Conservation (phyloP, 2,113 vertebrate genomes). For the Nansenia antarctica region DNA sequence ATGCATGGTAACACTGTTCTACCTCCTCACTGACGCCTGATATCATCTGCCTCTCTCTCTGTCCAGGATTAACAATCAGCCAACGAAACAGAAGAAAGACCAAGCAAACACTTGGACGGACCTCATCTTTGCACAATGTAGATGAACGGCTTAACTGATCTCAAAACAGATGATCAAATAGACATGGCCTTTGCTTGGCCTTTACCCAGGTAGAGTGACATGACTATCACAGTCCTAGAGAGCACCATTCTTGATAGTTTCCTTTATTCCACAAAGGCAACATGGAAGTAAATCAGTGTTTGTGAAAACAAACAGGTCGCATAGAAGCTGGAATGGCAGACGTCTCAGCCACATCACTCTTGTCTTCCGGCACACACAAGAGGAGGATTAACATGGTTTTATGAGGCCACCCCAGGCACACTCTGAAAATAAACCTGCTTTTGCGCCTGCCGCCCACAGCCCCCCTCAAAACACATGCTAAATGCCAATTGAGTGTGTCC, state of each 20-base stretch:
- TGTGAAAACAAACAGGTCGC: constrained; percentile 38
- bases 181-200: constrained; percentile 22
- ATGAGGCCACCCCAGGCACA: constrained; percentile 10
- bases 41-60: constrained; percentile 22
- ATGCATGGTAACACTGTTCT: not conserved
- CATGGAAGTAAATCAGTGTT: constrained; percentile 23
- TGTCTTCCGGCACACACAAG: constrained; percentile 19
- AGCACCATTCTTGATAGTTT: constrained; percentile 1
- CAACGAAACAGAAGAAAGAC: constrained; percentile 44
- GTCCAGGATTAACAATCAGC: constrained; percentile 29
- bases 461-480: constrained; percentile 5
- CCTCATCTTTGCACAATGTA: constrained; percentile 1
- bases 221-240: not conserved
- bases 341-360: not conserved
- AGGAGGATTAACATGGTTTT: constrained; percentile 43
- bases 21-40: no score
- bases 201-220: constrained; percentile 27
- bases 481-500: constrained; percentile 17
- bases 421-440: constrained; percentile 42
- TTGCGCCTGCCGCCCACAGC: constrained; percentile 31
- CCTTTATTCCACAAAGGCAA: constrained; percentile 35
- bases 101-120: constrained; percentile 50
- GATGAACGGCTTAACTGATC: constrained; percentile 11
- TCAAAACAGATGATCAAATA: constrained; percentile 27
- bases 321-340: constrained; percentile 25